phyloP scores from a whole-genome alignment of 2,888 invertebrate species.

The Plagodis dolabraria region DNA sequence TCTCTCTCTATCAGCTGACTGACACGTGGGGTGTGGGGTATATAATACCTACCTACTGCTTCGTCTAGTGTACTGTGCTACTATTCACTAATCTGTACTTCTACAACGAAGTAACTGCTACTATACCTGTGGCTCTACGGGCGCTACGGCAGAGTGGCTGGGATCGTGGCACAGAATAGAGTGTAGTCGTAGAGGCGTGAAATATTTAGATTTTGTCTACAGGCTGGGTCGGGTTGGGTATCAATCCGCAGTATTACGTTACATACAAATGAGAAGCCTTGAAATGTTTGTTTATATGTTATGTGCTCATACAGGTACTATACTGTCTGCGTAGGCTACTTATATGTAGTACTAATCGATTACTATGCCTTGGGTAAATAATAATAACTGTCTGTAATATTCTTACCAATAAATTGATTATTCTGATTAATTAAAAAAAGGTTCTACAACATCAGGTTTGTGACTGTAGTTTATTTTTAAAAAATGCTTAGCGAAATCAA shows the following conservation, averaged over 20 bases:
- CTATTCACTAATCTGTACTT: constrained; percentile 13
- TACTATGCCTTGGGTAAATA: no score
- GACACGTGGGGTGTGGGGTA: constrained; percentile 66
- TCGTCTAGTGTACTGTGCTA: constrained; percentile 61
- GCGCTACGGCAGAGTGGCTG: constrained; percentile 19
- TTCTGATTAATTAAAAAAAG: no score
- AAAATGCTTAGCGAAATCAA: no score
- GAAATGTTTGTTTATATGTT: neutral
- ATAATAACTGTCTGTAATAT: no score
- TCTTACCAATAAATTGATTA: no score
- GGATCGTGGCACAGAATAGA: constrained; percentile 18
- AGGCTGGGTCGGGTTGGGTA: constrained; percentile 6
- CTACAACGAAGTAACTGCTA: constrained; percentile 16
- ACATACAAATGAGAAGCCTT: neutral
- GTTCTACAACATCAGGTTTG: no score
- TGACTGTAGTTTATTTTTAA: no score
- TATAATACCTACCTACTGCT: constrained; percentile 57
- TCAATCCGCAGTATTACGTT: neutral
- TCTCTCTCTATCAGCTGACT: constrained; percentile 78
- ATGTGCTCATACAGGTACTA: no score
- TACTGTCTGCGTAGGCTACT: no score
- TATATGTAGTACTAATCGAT: no score
- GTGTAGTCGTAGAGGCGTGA: constrained; percentile 1
- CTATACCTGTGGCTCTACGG: neutral
- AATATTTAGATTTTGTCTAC: constrained; percentile 18